Conservation (phyloP, 2,113 vertebrate genomes). For the Saccopteryx leptura region DNA sequence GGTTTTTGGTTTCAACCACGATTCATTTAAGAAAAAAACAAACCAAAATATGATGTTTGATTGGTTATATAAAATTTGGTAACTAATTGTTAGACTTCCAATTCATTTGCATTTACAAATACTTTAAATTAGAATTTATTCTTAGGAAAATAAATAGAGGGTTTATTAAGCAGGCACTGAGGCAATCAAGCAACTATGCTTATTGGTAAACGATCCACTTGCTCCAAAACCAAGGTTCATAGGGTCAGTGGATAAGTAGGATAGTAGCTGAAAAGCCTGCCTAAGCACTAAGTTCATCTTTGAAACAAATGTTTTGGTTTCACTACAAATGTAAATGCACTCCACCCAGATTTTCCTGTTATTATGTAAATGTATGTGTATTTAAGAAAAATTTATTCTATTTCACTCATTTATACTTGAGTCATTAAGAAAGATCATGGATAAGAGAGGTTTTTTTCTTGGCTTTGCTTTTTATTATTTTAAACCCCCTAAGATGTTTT, state of each 20-base stretch:
- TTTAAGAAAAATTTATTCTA: constrained; percentile 50
- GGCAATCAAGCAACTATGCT: neutral
- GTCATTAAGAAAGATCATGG: constrained; percentile 49
- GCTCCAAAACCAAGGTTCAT: neutral
- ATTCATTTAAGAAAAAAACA: neutral
- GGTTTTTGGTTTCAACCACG: constrained; percentile 50
- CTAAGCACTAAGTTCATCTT: constrained; percentile 17
- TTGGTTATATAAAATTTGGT: constrained; percentile 28
- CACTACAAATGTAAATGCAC: constrained; percentile 60
- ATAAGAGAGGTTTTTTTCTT: neutral
- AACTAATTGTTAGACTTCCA: constrained; percentile 11
- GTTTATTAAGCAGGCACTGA: neutral
- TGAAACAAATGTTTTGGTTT: constrained; percentile 46
- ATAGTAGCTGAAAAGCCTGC: neutral
- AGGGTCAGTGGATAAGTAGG: neutral
- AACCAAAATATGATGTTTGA: neutral
- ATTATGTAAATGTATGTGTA: constrained; percentile 50
- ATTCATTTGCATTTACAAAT: neutral
- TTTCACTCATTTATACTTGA: constrained; percentile 57
- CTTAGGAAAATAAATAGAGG: neutral
- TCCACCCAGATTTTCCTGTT: constrained; percentile 28
- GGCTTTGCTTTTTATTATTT: constrained; percentile 45
- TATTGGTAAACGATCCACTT: neutral
- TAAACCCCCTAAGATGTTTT: neutral
- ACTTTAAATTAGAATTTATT: constrained; percentile 34